Evolutionary conservation across 1,140 invertebrate species (phyloP).

Genomic region (Caenorhabditis brenneri): DNA sequence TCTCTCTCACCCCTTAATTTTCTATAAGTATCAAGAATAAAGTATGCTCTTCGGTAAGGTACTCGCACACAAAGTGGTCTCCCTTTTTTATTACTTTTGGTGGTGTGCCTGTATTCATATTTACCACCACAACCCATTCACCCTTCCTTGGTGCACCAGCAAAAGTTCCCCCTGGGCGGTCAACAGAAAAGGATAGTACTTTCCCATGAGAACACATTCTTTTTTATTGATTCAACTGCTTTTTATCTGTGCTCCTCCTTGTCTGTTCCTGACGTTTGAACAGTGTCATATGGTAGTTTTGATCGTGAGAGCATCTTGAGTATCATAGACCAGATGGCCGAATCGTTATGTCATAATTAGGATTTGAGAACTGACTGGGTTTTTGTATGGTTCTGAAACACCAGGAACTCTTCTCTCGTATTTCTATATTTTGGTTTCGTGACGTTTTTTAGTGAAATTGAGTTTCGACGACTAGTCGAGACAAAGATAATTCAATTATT

Average conservation of each 20-base stretch:
- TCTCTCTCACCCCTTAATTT: neutral
- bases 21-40: neutral
- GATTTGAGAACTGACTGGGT: too few species aligned
- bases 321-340: neutral
- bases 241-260: too few species aligned
- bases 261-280: neutral
- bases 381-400: too few species aligned
- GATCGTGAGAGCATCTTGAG: neutral
- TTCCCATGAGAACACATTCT: neutral
- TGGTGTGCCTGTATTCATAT: conserved; percentile 39
- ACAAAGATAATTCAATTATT: neutral
- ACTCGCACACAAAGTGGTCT: conserved; percentile 22
- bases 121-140: neutral
- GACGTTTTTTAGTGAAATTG: too few species aligned
- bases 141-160: neutral
- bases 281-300: neutral
- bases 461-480: too few species aligned
- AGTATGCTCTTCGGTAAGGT: neutral
- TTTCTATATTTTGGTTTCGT: too few species aligned
- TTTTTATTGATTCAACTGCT: neutral
- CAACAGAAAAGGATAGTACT: too few species aligned
- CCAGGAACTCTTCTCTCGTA: too few species aligned
- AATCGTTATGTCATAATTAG: neutral
- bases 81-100: conserved; percentile 22
- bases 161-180: neutral